A percentile compares a stretch with the other conserved stretches of the same genome.
Conservation (phyloP, 2,888 invertebrate genomes). For the Hypomecis atomaria region DNA sequence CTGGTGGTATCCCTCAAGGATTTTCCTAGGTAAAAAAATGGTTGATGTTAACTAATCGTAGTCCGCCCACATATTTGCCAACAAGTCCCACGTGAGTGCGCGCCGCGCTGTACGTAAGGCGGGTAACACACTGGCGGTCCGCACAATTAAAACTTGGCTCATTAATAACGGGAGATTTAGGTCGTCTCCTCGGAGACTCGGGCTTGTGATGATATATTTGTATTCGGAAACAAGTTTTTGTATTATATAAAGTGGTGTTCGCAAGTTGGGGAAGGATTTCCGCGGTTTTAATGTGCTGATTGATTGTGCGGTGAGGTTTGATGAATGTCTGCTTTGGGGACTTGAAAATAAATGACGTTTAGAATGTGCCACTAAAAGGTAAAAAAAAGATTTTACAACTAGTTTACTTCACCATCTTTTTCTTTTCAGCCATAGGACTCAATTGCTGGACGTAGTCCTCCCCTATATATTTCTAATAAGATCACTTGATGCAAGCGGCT, state of each 20-base stretch:
- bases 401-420: too few relatives aligned
- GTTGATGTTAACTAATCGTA: too few relatives aligned
- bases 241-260: constrained; percentile 43
- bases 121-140: constrained; percentile 48
- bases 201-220: constrained; percentile 48
- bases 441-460: too few relatives aligned
- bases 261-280: constrained; percentile 24
- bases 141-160: constrained; percentile 74
- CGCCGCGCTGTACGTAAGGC: constrained; percentile 36
- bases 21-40: too few relatives aligned
- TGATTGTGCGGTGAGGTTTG: constrained; percentile 13
- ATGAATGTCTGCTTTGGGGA: background rate
- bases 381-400: too few relatives aligned
- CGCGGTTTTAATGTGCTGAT: constrained; percentile 27
- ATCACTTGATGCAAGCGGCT: too few relatives aligned
- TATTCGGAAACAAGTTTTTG: constrained; percentile 49
- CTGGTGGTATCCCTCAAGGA: too few relatives aligned
- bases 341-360: background rate
- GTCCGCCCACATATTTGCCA: constrained; percentile 11
- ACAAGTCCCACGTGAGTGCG: constrained; percentile 22
- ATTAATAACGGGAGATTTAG: constrained; percentile 72
- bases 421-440: too few relatives aligned
- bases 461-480: too few relatives aligned
- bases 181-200: constrained; percentile 51
- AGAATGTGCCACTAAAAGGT: too few relatives aligned